Evolutionary conservation across 2,797 vertebrate species (phyloP).

Genomic region (Artibeus jamaicensis): DNA sequence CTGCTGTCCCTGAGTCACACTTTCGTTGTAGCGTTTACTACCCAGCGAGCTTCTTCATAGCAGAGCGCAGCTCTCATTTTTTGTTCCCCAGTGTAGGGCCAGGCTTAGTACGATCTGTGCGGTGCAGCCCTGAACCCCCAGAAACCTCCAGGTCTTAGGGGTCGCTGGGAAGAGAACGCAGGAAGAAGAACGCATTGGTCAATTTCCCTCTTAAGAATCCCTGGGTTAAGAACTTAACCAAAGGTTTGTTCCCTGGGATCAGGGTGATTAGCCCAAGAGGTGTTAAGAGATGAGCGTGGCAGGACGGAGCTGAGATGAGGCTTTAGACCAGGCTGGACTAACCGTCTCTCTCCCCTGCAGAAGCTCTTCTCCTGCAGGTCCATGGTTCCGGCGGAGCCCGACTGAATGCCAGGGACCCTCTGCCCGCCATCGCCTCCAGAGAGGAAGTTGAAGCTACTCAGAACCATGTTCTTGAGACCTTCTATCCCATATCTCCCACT

Average conservation of each 20-base stretch:
- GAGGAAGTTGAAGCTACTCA: slow-evolving; percentile 87
- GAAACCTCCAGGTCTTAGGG: not conserved
- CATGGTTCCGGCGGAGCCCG: slow-evolving; percentile 87
- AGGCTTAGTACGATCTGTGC: not conserved
- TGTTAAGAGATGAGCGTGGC: not conserved
- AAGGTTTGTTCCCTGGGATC: not conserved
- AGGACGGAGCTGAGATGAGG: not conserved
- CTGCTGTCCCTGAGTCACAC: not conserved
- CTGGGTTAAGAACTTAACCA: not conserved
- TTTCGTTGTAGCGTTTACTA: not conserved
- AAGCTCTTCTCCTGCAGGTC: slow-evolving; percentile 90
- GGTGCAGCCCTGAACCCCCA: not conserved
- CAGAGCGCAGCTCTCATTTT: not conserved
- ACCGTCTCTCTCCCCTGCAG: slow-evolving; percentile 78
- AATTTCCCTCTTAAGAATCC: not conserved
- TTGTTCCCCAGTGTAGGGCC: not conserved
- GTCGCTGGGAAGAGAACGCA: not conserved
- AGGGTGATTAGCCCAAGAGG: not conserved
- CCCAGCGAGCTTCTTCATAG: not conserved
- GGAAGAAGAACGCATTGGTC: not conserved
- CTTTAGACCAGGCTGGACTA: slow-evolving; percentile 26
- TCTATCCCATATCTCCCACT: slow-evolving; percentile 92
- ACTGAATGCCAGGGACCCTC: slow-evolving; percentile 84
- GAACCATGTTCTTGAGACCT: slow-evolving; percentile 85
- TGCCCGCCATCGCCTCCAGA: slow-evolving; percentile 85